Percentiles rank a stretch among this genome's conserved stretches.
phyloP scores from a whole-genome alignment of 2,113 vertebrate species.

The Pachycephala philippinensis region DNA sequence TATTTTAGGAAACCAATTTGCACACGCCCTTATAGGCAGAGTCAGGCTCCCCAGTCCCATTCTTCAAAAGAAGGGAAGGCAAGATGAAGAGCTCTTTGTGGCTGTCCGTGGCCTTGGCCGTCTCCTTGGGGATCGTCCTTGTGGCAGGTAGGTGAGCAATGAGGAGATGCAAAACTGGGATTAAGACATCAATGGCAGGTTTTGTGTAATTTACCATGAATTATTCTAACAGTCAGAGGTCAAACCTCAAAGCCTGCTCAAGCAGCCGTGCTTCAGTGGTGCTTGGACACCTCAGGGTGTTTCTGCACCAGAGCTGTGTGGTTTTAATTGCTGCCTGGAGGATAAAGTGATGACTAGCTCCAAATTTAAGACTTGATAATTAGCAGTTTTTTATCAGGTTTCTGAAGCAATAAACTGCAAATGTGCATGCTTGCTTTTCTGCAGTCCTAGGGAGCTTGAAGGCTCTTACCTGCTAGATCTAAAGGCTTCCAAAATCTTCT shows the following conservation, averaged over 20 bases:
- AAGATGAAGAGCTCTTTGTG: slow-evolving; percentile 68
- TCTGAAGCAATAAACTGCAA: neutral
- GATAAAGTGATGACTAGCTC: neutral
- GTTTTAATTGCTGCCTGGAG: neutral
- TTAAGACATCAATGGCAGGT: neutral
- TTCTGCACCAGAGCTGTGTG: neutral
- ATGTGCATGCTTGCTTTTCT: neutral
- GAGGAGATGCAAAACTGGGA: neutral
- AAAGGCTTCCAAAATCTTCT: neutral
- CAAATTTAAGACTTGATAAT: neutral
- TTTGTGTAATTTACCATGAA: neutral
- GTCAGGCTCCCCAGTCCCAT: neutral
- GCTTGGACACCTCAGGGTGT: neutral
- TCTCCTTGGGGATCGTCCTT: slow-evolving; percentile 52
- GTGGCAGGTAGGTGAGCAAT: slow-evolving; percentile 71
- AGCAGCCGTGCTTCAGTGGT: neutral
- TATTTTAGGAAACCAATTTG: slow-evolving; percentile 75
- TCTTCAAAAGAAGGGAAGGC: slow-evolving; percentile 64
- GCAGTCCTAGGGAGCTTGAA: neutral
- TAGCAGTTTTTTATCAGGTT: neutral
- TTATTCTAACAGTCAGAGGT: neutral
- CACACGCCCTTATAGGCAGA: slow-evolving; percentile 59
- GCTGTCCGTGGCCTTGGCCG: slow-evolving; percentile 10
- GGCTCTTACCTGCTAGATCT: neutral
- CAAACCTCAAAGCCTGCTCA: neutral